Evolutionary conservation across 2,797 vertebrate species (phyloP).

Genomic region (Hydrocynus forskahlii): DNA sequence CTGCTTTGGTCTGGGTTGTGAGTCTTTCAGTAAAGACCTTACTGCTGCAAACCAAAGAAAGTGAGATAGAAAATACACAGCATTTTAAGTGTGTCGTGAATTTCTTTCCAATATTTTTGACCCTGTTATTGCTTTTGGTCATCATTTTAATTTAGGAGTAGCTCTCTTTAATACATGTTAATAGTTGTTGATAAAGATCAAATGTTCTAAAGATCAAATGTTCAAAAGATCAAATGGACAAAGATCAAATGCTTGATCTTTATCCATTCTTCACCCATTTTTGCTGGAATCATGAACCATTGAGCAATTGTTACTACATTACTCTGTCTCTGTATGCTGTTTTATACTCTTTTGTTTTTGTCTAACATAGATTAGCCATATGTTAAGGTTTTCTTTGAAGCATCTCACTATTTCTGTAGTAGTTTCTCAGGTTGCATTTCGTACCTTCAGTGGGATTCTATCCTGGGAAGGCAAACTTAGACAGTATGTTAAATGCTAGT

Average conservation of each 20-base stretch:
- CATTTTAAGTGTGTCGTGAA: constrained; percentile 27
- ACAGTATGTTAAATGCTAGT: no score
- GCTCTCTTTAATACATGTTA: constrained; percentile 11
- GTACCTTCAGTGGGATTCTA: no score
- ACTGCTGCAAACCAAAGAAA: constrained; percentile 34
- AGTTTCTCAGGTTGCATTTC: no score
- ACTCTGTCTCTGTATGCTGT: neutral
- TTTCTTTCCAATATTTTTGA: constrained; percentile 9
- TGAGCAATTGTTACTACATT: neutral
- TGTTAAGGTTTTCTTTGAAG: no score
- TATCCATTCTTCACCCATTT: neutral
- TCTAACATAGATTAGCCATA: neutral
- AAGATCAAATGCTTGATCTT: neutral
- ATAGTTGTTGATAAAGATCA: no score
- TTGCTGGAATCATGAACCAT: neutral
- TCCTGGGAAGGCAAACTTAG: no score
- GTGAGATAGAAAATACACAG: constrained; percentile 24
- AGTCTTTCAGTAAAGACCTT: constrained; percentile 39
- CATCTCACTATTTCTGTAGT: no score
- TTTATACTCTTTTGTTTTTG: neutral
- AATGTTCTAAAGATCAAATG: no score
- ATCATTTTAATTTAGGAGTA: constrained; percentile 28
- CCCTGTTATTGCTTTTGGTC: constrained; percentile 10
- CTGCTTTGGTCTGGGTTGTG: constrained; percentile 42
- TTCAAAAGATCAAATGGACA: no score